A percentile compares a stretch with the other conserved stretches of the same genome.
Evolutionary conservation across 2,797 vertebrate species (phyloP).

Genomic region (Ctenopoma multispine): DNA sequence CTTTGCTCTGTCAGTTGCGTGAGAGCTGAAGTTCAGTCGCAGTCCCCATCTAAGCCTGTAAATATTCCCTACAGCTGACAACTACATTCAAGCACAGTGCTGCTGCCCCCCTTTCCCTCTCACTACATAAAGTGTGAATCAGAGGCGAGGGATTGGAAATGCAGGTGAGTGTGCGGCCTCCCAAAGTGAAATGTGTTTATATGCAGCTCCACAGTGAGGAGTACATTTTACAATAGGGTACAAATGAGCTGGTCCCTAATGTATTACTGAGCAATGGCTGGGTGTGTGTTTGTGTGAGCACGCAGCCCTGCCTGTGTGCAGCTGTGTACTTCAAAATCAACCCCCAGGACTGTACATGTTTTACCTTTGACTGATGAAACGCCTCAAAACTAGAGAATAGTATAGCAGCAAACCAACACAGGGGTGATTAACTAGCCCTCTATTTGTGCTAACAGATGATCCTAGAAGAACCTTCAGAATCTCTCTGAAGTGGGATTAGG

Average conservation of each 20-base stretch:
- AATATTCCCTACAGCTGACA: constrained; percentile 59
- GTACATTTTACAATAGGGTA: constrained; percentile 56
- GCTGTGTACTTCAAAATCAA: constrained; percentile 38
- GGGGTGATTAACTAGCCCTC: constrained; percentile 67
- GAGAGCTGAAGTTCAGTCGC: constrained; percentile 55
- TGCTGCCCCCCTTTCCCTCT: constrained; percentile 26
- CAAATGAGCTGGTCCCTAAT: constrained; percentile 60
- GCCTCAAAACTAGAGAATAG: constrained; percentile 62
- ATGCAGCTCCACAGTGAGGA: constrained; percentile 65
- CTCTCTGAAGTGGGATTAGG: constrained; percentile 73
- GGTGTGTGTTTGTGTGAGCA: constrained; percentile 23
- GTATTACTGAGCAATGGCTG: constrained; percentile 40
- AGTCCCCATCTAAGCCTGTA: constrained; percentile 53
- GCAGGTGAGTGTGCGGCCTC: constrained; percentile 32
- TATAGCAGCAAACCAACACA: constrained; percentile 37
- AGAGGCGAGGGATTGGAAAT: constrained; percentile 42
- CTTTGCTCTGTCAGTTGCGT: constrained; percentile 57
- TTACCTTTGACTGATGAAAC: constrained; percentile 70
- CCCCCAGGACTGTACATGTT: constrained; percentile 51
- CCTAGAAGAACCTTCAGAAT: constrained; percentile 62
- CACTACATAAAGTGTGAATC: constrained; percentile 57
- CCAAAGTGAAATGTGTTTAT: constrained; percentile 70
- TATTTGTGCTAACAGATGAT: constrained; percentile 67
- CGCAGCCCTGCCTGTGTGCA: constrained; percentile 15
- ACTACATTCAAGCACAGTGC: constrained; percentile 44